Conservation (phyloP, 2,113 vertebrate species). For the Eubucco bourcierii region DNA sequence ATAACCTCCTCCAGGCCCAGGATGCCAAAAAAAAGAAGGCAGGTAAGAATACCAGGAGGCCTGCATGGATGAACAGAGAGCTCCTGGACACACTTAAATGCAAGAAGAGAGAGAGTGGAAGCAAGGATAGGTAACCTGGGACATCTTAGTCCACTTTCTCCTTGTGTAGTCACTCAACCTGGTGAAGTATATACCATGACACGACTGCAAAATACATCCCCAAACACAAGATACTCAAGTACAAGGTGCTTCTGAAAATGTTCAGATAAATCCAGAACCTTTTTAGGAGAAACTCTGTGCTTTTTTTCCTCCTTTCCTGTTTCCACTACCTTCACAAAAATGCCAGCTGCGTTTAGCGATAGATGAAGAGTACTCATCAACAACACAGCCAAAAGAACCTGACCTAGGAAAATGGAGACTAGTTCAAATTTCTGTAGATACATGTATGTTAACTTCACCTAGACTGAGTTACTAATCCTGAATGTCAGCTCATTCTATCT, state of each 20-base stretch:
- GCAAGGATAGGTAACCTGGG: no score
- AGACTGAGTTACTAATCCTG: conserved; percentile 73
- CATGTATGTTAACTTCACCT: conserved; percentile 53
- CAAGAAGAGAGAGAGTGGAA: no score
- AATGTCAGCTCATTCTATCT: conserved; percentile 83
- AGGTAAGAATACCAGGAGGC: no score
- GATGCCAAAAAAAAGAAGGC: no score
- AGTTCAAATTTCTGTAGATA: conserved; percentile 46
- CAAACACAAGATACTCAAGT: not conserved
- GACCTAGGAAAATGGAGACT: conserved; percentile 26
- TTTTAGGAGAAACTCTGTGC: not conserved
- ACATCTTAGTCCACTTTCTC: not conserved
- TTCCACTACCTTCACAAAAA: not conserved
- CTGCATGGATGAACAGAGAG: no score
- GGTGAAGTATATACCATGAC: not conserved
- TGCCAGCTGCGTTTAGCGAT: not conserved
- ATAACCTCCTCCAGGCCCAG: no score
- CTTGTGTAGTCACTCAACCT: not conserved
- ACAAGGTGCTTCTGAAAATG: not conserved
- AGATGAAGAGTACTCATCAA: not conserved
- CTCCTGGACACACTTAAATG: no score
- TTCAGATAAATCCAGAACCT: not conserved
- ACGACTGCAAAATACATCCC: not conserved
- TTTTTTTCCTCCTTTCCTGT: not conserved
- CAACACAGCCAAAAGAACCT: not conserved